These are phyloP conservation scores for Crocallis elinguaria DNA, from an alignment of 2,888 invertebrate genomes.

Conservation along the genomic window DNA sequence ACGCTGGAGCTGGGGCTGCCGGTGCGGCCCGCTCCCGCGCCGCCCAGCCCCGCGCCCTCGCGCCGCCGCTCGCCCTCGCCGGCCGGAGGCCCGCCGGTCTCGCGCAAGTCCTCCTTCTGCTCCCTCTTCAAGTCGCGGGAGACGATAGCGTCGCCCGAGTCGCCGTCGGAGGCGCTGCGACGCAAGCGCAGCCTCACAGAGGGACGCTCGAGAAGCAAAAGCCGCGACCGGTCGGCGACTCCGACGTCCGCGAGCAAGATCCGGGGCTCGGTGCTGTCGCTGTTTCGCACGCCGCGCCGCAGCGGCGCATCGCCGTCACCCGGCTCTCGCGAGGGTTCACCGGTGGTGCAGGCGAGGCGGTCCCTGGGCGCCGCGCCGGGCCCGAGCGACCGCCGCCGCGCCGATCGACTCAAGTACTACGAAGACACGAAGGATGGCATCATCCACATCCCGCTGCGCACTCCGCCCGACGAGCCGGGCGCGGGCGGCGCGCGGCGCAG, in stretches of 20 bases:
- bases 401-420: conserved; percentile 83
- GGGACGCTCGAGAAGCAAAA: conserved; percentile 87
- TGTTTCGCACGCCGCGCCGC: conserved; percentile 86
- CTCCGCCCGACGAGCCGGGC: conserved; percentile 88
- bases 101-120: conserved; percentile 92
- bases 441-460: conserved; percentile 90
- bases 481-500: conserved; percentile 44
- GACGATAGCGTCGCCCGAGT: conserved; percentile 86
- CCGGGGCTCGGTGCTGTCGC: conserved; percentile 87
- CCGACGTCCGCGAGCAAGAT: conserved; percentile 84
- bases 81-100: conserved; percentile 84
- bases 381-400: conserved; percentile 43
- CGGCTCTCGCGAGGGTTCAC: conserved; percentile 66
- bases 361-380: conserved; percentile 45
- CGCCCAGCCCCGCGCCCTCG: conserved; percentile 38
- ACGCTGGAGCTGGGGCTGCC: conserved; percentile 79
- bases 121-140: conserved; percentile 91
- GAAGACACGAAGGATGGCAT: conserved; percentile 87
- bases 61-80: conserved; percentile 87
- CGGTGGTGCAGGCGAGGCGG: conserved; percentile 53
- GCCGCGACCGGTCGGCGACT: conserved; percentile 85
- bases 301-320: conserved; percentile 66
- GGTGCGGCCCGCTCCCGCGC: conserved; percentile 21
- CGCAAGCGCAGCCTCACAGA: conserved; percentile 74
- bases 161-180: conserved; percentile 78